Evolutionary conservation across 2,888 invertebrate genomes (phyloP).

Genomic region (Nemotelus pantherinus): DNA sequence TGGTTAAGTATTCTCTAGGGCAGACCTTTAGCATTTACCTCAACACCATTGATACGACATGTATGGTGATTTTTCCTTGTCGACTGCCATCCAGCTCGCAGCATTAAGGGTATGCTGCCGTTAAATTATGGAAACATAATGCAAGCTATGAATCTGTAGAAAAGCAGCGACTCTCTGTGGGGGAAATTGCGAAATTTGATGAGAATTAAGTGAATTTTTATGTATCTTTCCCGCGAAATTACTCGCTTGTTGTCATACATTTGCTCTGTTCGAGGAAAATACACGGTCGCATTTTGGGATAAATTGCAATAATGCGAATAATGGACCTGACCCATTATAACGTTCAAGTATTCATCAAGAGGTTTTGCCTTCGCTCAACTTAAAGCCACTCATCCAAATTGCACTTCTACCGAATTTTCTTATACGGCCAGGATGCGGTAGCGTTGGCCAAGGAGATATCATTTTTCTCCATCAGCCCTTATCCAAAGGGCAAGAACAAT

Average conservation of each 20-base stretch:
- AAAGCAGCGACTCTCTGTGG: too few species aligned
- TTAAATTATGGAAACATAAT: too few species aligned
- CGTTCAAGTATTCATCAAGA: not conserved
- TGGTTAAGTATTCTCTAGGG: too few species aligned
- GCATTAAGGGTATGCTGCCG: too few species aligned
- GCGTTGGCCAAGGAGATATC: not conserved
- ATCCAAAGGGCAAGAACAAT: slow-evolving; percentile 5
- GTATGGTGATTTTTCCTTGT: too few species aligned
- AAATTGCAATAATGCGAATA: not conserved
- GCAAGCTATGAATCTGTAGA: too few species aligned
- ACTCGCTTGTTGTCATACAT: not conserved
- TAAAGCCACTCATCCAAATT: not conserved
- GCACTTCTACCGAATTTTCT: not conserved
- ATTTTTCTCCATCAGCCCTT: not conserved
- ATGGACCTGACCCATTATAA: not conserved
- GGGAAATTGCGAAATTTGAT: not conserved
- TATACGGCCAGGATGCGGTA: not conserved
- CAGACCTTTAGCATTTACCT: too few species aligned
- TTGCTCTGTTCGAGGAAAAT: not conserved
- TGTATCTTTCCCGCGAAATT: not conserved
- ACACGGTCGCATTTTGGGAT: not conserved
- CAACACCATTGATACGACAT: too few species aligned
- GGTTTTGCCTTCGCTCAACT: not conserved
- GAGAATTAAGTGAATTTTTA: slow-evolving; percentile 20
- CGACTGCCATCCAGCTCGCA: too few species aligned